Conservation (phyloP, 2,888 invertebrate genomes). For the Dryobotodes eremita region DNA sequence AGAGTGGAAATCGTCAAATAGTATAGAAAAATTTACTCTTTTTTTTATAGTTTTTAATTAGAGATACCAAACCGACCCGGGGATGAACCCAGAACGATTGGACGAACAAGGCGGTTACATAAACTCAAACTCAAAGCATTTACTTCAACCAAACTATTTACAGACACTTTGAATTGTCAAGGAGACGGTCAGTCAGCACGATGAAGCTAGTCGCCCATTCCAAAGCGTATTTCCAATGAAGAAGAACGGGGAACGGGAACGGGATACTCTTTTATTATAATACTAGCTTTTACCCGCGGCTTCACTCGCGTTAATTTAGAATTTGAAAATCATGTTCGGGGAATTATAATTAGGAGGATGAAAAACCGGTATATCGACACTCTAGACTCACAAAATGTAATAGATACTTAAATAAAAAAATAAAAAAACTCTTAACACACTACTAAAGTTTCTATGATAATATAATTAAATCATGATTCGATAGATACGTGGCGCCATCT, state of each 20-base stretch:
- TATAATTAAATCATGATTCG: too few species aligned
- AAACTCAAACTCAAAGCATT: background rate
- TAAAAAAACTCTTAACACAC: too few species aligned
- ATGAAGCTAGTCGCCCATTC: background rate
- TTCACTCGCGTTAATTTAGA: too few species aligned
- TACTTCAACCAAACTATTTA: background rate
- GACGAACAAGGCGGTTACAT: background rate
- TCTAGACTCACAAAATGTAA: too few species aligned
- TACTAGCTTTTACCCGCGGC: too few species aligned
- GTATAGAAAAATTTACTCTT: background rate
- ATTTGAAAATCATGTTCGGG: too few species aligned
- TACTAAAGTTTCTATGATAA: too few species aligned
- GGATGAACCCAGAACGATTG: background rate
- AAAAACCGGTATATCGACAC: too few species aligned
- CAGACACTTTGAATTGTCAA: background rate
- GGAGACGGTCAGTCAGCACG: background rate
- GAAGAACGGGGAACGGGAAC: background rate
- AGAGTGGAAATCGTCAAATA: background rate
- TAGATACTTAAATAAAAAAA: too few species aligned
- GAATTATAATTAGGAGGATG: too few species aligned
- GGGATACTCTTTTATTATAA: background rate
- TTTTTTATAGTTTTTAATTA: background rate
- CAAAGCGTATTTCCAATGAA: background rate
- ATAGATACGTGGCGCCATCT: too few species aligned
- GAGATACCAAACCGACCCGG: background rate